Evolutionary conservation across 2,113 vertebrate genomes (phyloP), one percentile per base, ranked within the genome.

Genomic region (Dicaeum eximium): DNA sequence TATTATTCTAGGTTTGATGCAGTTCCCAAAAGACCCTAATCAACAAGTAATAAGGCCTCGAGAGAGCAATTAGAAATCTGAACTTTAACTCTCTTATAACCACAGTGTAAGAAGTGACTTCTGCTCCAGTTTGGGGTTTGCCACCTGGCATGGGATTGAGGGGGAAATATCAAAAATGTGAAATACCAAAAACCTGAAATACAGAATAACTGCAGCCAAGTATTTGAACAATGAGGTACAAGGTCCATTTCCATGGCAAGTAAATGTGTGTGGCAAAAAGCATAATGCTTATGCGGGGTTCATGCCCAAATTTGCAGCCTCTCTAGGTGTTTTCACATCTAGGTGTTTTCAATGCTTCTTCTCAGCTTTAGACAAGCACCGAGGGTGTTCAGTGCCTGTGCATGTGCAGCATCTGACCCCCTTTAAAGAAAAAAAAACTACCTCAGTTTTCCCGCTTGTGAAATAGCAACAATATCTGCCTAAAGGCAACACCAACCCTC

Each of bases 21-120:
- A 56, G 90, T 97, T 99, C 99, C 98, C 98, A 90, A 97, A 98
- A 98, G 99, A 97, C 97, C 97, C 98, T 99, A 98, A 99, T 99
- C 99, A 98, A 98, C 98, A 98, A 98, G 98, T 98, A 98, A 98
- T 98, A 98, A 98, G 98, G 98, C 97, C 99, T 98, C 99, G 27
- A 93, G 99, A 98, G 99, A 99, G 98, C 97, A 98, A 99, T 99
- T 99, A 98, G 97, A 99, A 98, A 98, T 98, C 91, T 98, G 97
- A 96, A 96, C 97, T 98, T 99, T 98, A 98, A 98, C 98, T 98
- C 98, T 83, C 93, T 97, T 97, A 67, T 86, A 98, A 98, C 98
- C 98, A 75, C 97, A 97, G 97, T 19, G 35, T 53, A 94, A 79
- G 61, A 81, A 88, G 77, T 25, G 25, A 64, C 61, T 42, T 85